Evolutionary conservation across 2,113 vertebrate genomes (phyloP), one percentile per base, ranked within the genome.

Genomic region (Columba livia): DNA sequence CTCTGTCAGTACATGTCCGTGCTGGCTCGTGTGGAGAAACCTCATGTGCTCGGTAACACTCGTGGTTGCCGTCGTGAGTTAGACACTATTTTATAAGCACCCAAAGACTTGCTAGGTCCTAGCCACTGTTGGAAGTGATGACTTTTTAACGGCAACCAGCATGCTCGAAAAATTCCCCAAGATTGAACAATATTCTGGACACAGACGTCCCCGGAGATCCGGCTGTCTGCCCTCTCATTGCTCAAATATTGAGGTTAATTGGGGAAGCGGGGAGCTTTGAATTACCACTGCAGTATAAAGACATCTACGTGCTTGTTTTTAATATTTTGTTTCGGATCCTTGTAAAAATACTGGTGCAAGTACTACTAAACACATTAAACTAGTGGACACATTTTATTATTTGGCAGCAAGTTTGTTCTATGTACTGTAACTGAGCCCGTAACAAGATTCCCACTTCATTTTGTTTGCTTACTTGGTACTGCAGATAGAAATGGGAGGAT

Each of bases 81-180:
- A 77, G 88, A 66, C n/a, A 4, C 51, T 80, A 1, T 83, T 96
- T 96, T 89, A 89, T 94, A 74, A 85, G 88, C 65, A 62, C 85
- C 71, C 70, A 58, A 93, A 83, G 60, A 16, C 77, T 79, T 42
- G 36, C 93, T 69, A 56, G 48, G 60, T 79, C 79, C 71, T n/a
- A 94, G 96, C 95, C 96, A 93, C 79, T 83, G 90, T 89, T 15
- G 48, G 85, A 82, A 96, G 93, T 79, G 93, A 92, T 87, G 96
- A 95, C 51, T 95, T 97, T 96, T 97, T 94, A 79, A 95, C 58
- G 90, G 80, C 93, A 95, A 75, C 32, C 72, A 86, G 79, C 73
- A 32, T 0, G 2, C 69, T 19, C 14, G 77, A 95, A 81, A 42
- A 94, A 79, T 88, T 93, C 96, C 92, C 92, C 4, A 15, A 82